Base-by-base conservation (phyloP, 2,888 invertebrate genomes). In the Cryptocephalus moraei region DNA sequence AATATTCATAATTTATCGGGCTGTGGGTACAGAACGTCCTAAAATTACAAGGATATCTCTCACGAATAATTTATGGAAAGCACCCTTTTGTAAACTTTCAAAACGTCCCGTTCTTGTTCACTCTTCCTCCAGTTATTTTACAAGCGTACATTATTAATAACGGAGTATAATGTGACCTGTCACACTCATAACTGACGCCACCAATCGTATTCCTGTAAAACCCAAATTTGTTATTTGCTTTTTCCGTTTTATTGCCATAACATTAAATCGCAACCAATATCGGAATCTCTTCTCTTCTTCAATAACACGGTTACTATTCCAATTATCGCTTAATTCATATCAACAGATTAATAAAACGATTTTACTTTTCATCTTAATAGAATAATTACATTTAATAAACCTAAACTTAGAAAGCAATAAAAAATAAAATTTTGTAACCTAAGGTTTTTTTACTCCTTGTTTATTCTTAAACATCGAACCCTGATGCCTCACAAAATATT, bases 401-500 rank as follows among this genome's bases (percentile, higher is more conserved):
- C 54, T 54, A 57, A 57, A 52, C 43, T 52, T 53, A 57, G 44
- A 14, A 56, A 54, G 52, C 51, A 49, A 50, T 51, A 48, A 50
- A 46, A 50, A 53, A 53, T 49, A 50, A 55, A 50, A 51, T 49
- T 53, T 53, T 50, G 49, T 48, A 55, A 55, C 49, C 53, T 56
- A 52, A 48, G 52, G 48, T 49, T 50, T 49, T 52, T 50, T 45
- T 33, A 34, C 36, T 43, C 10, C 22, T 11, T 36, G 11, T 32
- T 9, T 42, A 31, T 42, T 43, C 36, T 33, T 44, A 47, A 53
- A 56, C 48, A 48, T 50, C 54, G 60, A 62, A 64, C 64, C 63
- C 63, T 63, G 64, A 64, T 59, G 63, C 62, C 62, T 60, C 60
- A 61, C 53, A 58, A 56, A 58, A 56, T 47, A 42, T 45, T 43